Evolutionary conservation across 2,888 invertebrate genomes (phyloP).

Genomic region (Polietes domitor): DNA sequence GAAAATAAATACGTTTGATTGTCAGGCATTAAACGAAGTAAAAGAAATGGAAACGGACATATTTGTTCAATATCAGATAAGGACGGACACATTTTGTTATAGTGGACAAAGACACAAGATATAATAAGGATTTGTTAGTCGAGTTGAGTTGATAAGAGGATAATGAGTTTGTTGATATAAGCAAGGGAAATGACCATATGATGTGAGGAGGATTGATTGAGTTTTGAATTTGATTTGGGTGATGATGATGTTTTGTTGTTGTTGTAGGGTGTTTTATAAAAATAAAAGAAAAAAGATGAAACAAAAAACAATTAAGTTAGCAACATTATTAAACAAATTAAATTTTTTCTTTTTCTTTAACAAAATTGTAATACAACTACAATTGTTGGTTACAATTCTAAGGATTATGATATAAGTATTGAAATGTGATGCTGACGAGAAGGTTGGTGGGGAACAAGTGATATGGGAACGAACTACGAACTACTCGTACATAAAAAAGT

Average conservation of each 20-base stretch:
- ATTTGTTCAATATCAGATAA: conserved; percentile 54
- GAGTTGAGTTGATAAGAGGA: conserved; percentile 50
- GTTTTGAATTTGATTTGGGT: conserved; percentile 54
- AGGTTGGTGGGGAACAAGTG: conserved; percentile 31
- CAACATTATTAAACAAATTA: conserved; percentile 71
- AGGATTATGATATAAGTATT: conserved; percentile 11
- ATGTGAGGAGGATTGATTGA: conserved; percentile 70
- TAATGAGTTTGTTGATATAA: conserved; percentile 73
- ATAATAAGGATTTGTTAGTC: conserved; percentile 37
- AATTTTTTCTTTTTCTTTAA: conserved; percentile 20
- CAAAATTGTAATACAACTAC: conserved; percentile 39
- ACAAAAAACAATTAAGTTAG: conserved; percentile 79
- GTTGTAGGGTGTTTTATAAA: conserved; percentile 70
- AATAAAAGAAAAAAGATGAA: conserved; percentile 78
- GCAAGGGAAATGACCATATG: conserved; percentile 80
- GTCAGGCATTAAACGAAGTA: conserved; percentile 73
- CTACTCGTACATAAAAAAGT: too few species aligned
- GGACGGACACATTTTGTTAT: conserved; percentile 73
- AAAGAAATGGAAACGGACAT: conserved; percentile 50
- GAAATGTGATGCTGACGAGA: conserved; percentile 14
- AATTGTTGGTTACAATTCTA: conserved; percentile 25
- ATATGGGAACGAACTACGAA: conserved; percentile 49
- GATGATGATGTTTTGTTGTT: conserved; percentile 65
- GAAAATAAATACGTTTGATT: conserved; percentile 70
- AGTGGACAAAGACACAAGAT: conserved; percentile 66